Percentiles rank a stretch among this genome's conserved stretches.
These are phyloP conservation scores for Scaptomyza montana DNA, from an alignment of 1,140 invertebrate genomes.

Conservation along the genomic window DNA sequence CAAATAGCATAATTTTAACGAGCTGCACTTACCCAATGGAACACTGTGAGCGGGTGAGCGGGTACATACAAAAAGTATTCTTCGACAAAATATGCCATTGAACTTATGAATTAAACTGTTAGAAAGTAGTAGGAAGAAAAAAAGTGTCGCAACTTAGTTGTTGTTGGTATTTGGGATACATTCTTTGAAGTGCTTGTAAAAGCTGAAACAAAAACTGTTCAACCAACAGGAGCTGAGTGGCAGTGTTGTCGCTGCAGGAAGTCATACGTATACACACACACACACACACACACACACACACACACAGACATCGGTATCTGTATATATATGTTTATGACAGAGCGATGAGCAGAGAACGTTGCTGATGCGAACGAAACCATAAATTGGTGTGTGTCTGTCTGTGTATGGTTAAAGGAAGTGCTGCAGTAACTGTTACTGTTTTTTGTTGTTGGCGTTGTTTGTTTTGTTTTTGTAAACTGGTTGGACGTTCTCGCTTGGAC, in stretches of 20 bases:
- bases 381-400: slow-evolving; percentile 13
- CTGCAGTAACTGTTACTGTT: neutral
- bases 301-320: slow-evolving; percentile 11
- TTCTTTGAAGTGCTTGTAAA: neutral
- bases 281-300: neutral
- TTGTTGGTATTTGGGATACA: neutral
- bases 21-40: too few relatives aligned
- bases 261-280: slow-evolving; percentile 39
- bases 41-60: too few relatives aligned
- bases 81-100: too few relatives aligned
- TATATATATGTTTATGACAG: slow-evolving; percentile 22
- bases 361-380: slow-evolving; percentile 13
- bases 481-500: neutral
- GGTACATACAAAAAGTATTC: too few relatives aligned
- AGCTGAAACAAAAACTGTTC: neutral
- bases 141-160: too few relatives aligned
- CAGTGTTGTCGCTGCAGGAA: slow-evolving; percentile 39
- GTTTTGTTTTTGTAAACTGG: neutral
- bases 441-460: slow-evolving; percentile 17
- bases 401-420: slow-evolving; percentile 26
- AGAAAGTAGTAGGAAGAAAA: too few relatives aligned
- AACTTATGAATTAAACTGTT: too few relatives aligned
- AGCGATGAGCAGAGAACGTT: slow-evolving; percentile 12
- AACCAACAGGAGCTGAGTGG: slow-evolving; percentile 5
- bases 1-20: too few relatives aligned